Conservation (phyloP, 2,888 invertebrate genomes). For the Pammene fasciana region DNA sequence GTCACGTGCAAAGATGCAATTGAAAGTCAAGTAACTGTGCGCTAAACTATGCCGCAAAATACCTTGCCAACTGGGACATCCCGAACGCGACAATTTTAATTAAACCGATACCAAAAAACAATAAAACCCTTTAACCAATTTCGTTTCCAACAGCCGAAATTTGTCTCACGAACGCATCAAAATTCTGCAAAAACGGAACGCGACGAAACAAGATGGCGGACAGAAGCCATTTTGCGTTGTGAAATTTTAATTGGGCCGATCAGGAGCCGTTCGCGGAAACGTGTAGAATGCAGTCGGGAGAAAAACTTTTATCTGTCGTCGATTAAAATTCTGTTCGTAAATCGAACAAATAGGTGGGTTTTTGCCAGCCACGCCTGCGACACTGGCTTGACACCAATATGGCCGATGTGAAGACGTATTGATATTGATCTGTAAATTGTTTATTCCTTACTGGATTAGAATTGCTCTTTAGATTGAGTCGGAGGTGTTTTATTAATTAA, state of each 20-base stretch:
- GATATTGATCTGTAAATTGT: conserved; percentile 9
- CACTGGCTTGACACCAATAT: conserved; percentile 58
- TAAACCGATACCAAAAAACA: conserved; percentile 9
- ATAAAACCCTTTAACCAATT: conserved; percentile 21
- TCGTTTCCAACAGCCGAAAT: conserved; percentile 27
- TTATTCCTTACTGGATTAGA: background rate
- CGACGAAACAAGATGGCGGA: conserved; percentile 70
- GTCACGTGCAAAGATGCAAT: background rate
- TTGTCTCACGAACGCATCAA: conserved; percentile 33
- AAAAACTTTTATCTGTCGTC: conserved; percentile 64
- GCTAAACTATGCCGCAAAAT: background rate
- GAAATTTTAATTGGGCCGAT: conserved; percentile 79
- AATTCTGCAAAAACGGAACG: conserved; percentile 42
- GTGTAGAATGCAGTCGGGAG: conserved; percentile 53
- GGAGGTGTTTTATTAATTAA: no score
- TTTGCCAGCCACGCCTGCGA: conserved; percentile 67
- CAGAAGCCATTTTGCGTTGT: conserved; percentile 74
- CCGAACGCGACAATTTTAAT: conserved; percentile 16
- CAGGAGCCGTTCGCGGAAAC: conserved; percentile 57
- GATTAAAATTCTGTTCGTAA: conserved; percentile 68
- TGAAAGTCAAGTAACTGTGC: conserved; percentile 4
- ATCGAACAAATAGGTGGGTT: conserved; percentile 71
- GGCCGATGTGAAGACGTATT: conserved; percentile 43
- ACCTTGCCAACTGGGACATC: background rate
- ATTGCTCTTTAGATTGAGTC: no score